Evolutionary conservation across 92 coral and sea anemone species (phyloP), one percentile per base, ranked within the genome.

Genomic region (Scolanthus callimorphus): DNA sequence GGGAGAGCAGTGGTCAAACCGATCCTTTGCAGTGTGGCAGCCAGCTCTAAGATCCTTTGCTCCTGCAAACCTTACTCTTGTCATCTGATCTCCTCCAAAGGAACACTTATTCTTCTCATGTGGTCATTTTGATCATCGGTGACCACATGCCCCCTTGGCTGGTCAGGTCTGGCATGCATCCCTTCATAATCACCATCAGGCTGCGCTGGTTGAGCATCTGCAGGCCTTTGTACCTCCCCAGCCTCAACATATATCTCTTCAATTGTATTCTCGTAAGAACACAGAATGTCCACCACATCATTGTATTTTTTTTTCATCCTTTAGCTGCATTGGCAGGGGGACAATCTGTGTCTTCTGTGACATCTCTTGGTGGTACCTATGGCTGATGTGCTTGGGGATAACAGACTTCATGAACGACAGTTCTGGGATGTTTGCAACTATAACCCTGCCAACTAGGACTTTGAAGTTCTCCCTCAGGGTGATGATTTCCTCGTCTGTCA

Each of bases 291-390:
- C 0, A 82, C 83, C 62, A 79, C 69, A 43, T 82, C 90, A 10
- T 53, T 60, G 66, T 83, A 76, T 81, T 81, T 67, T 67, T n/a
- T n/a, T n/a, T 44, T 79, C 85, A 79, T 71, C 80, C 43, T 72
- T 73, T 13, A 74, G 28, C 58, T 59, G 80, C 31, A 49, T 60
- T 1, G 83, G 74, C n/a, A 82, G 38, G 22, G 83, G 77, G 49
- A 76, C 60, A 1, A 82, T 59, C 17, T 61, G 25, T 9, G 80
- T 69, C 49, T 76, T 54, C 44, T 61, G 10, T 47, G 76, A 38
- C 83, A 82, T 70, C 55, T 83, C 84, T 8, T 64, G 60, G 17
- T 31, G 29, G 48, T 44, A 71, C 30, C 58, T 69, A 60, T 62
- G 74, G 1, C 41, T 37, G 24, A 65, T 76, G 34, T 76, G 80